Evolutionary conservation across 2,797 vertebrate species (phyloP).

Genomic region (Aulostomus chinensis): DNA sequence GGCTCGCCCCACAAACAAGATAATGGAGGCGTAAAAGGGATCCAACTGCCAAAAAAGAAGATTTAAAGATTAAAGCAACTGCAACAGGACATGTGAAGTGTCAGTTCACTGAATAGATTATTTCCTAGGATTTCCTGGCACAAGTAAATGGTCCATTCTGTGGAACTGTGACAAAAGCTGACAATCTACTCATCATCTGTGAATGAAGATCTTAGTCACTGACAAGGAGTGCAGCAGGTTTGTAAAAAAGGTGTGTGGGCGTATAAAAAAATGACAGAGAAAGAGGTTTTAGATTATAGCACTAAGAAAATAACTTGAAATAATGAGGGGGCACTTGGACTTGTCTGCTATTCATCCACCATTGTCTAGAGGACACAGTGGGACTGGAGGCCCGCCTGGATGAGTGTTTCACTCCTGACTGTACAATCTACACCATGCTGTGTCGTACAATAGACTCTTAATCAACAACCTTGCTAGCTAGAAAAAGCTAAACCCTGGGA

Average conservation of each 20-base stretch:
- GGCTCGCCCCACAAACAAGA: conserved; percentile 91
- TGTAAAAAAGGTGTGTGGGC: not conserved
- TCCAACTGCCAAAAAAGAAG: conserved; percentile 78
- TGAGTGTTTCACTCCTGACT: conserved; percentile 33
- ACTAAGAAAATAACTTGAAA: too few relatives aligned
- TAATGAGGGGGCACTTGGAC: too few relatives aligned
- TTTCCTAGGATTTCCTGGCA: too few relatives aligned
- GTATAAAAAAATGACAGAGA: too few relatives aligned
- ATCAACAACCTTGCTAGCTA: conserved; percentile 34
- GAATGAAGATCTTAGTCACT: not conserved
- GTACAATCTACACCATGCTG: conserved; percentile 53
- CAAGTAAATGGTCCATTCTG: too few relatives aligned
- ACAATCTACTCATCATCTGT: not conserved
- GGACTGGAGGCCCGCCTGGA: conserved; percentile 5
- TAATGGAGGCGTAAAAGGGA: conserved; percentile 94
- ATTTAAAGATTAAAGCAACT: not conserved
- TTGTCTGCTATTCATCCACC: not conserved
- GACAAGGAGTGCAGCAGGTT: not conserved
- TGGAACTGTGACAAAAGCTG: not conserved
- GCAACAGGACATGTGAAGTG: not conserved
- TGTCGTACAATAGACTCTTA: conserved; percentile 35
- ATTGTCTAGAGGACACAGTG: conserved; percentile 4
- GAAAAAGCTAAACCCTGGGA: conserved; percentile 61
- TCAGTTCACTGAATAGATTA: too few relatives aligned
- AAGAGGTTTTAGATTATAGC: too few relatives aligned